Conservation (phyloP, 2,888 invertebrate species). For the Stenichneumon culpator region DNA sequence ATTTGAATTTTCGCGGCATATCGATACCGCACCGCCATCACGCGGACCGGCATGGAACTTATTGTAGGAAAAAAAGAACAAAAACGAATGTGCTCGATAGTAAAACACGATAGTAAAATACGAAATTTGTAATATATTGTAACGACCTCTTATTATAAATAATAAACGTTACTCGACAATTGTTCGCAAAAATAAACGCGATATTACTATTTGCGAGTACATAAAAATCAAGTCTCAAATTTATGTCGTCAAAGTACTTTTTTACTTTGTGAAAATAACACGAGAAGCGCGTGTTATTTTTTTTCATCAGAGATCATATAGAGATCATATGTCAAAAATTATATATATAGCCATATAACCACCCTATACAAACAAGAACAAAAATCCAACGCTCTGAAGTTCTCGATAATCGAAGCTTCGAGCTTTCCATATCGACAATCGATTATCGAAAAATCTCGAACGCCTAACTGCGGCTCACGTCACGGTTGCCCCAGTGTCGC, state of each 20-base stretch:
- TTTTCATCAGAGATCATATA: too few species aligned
- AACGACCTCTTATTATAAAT: not conserved
- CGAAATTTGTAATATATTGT: not conserved
- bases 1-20: not conserved
- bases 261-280: too few species aligned
- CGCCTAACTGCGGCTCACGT: conserved; percentile 1
- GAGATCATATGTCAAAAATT: too few species aligned
- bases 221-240: not conserved
- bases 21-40: not conserved
- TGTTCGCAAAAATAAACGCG: not conserved
- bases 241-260: too few species aligned
- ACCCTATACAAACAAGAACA: too few species aligned
- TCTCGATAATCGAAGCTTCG: too few species aligned
- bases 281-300: too few species aligned
- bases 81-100: not conserved
- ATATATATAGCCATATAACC: too few species aligned
- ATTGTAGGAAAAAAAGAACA: not conserved
- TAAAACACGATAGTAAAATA: not conserved
- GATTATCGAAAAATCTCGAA: conserved; percentile 33
- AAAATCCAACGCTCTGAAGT: too few species aligned
- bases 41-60: not conserved
- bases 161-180: not conserved
- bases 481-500: conserved; percentile 41
- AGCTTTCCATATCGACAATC: not conserved
- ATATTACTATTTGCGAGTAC: not conserved